These are phyloP conservation scores for Coenonympha arcania DNA, from an alignment of 2,888 invertebrate species.

Conservation along the genomic window DNA sequence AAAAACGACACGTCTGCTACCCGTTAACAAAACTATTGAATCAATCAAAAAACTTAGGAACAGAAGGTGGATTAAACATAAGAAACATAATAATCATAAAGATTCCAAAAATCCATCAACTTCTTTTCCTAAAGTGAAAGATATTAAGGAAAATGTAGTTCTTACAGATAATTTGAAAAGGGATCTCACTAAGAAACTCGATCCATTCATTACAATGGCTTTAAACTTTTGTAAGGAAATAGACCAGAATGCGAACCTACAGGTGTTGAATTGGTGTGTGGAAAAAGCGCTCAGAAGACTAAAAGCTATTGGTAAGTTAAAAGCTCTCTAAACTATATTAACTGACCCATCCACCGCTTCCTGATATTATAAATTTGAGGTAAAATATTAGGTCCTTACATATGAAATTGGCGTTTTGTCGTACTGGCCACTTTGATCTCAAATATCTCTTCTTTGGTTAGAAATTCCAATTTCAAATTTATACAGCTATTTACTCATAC, in stretches of 20 bases:
- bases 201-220: constrained; percentile 55
- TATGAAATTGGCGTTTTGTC: too few relatives aligned
- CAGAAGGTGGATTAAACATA: constrained; percentile 48
- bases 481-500: too few relatives aligned
- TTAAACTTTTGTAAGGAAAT: constrained; percentile 57
- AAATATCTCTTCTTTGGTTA: too few relatives aligned
- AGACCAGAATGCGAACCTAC: constrained; percentile 43
- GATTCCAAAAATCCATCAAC: background rate
- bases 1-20: constrained; percentile 46
- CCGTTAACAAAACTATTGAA: constrained; percentile 35
- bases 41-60: constrained; percentile 32
- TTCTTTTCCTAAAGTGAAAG: background rate
- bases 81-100: constrained; percentile 6
- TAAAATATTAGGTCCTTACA: too few relatives aligned
- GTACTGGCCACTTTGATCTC: too few relatives aligned
- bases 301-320: constrained; percentile 48
- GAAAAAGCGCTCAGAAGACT: constrained; percentile 57
- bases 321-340: too few relatives aligned
- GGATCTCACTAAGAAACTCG: constrained; percentile 26
- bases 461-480: too few relatives aligned
- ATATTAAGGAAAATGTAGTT: background rate
- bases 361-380: too few relatives aligned
- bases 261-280: constrained; percentile 53
- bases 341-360: too few relatives aligned
- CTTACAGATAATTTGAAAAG: constrained; percentile 7